Evolutionary conservation across 2,113 vertebrate species (phyloP).

Genomic region (Mastomys natalensis): DNA sequence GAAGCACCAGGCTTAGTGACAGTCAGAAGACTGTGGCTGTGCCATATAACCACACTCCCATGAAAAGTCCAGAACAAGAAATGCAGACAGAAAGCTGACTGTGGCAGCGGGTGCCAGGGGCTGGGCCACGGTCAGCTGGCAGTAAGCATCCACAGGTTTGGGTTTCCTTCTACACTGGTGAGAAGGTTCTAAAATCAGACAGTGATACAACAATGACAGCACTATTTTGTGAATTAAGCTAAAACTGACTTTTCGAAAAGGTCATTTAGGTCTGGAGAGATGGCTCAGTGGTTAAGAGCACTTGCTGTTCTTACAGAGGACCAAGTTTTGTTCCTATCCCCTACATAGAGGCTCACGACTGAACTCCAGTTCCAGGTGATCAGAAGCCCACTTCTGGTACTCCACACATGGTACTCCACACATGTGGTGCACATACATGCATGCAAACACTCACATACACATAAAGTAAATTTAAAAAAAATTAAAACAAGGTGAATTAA

Average conservation of each 20-base stretch:
- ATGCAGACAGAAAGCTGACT: background rate
- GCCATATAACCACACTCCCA: background rate
- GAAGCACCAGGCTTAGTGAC: background rate
- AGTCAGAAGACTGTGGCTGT: background rate
- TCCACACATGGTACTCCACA: background rate
- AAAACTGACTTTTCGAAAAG: background rate
- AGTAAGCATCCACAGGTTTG: background rate
- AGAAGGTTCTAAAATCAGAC: constrained; percentile 1
- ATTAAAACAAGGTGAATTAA: background rate
- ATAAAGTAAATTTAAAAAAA: background rate
- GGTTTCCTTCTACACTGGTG: background rate
- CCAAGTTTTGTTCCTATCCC: no score
- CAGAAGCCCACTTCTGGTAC: background rate
- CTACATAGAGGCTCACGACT: background rate
- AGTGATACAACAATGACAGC: background rate
- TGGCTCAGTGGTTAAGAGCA: background rate
- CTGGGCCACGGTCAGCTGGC: background rate
- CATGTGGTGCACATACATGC: background rate
- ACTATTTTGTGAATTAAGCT: background rate
- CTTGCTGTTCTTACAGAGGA: background rate
- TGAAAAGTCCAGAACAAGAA: background rate
- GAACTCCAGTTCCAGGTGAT: background rate
- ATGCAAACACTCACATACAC: background rate
- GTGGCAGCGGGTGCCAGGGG: background rate
- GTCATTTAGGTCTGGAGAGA: background rate